A percentile compares a stretch with the other conserved stretches of the same genome.
phyloP scores from a whole-genome alignment of 2,113 vertebrate genomes.

The Hemicordylus capensis region DNA sequence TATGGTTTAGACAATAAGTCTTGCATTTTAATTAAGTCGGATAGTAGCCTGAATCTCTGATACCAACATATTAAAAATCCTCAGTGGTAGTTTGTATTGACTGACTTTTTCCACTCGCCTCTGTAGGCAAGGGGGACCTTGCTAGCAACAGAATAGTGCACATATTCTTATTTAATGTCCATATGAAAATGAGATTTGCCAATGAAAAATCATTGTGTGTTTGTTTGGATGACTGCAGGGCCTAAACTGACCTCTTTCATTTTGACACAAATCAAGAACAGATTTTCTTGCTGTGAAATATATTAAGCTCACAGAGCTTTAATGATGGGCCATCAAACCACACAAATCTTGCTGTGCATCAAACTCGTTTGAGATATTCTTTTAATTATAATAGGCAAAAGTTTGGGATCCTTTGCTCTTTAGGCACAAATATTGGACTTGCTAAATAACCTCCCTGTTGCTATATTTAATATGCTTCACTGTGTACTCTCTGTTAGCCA shows the following conservation, averaged over 20 bases:
- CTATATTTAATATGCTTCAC: constrained; percentile 70
- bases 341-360: constrained; percentile 60
- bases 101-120: not conserved
- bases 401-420: constrained; percentile 73
- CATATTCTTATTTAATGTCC: constrained; percentile 16
- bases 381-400: constrained; percentile 79
- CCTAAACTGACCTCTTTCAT: constrained; percentile 65
- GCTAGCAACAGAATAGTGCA: fast-evolving
- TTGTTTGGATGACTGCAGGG: constrained; percentile 41
- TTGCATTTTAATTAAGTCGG: not conserved
- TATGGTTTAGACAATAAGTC: not conserved
- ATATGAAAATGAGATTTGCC: constrained; percentile 12
- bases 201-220: constrained; percentile 51
- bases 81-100: not conserved
- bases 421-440: constrained; percentile 71
- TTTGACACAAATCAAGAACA: constrained; percentile 72
- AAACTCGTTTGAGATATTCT: constrained; percentile 76
- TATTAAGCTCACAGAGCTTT: constrained; percentile 78
- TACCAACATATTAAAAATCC: not conserved
- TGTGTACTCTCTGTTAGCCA: constrained; percentile 70
- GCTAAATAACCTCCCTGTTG: constrained; percentile 75
- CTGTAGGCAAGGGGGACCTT: not conserved
- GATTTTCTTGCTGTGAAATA: constrained; percentile 78
- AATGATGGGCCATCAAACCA: constrained; percentile 73
- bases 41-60: not conserved